Conservation (phyloP, 2,797 vertebrate species). For the Oophaga sylvatica region DNA sequence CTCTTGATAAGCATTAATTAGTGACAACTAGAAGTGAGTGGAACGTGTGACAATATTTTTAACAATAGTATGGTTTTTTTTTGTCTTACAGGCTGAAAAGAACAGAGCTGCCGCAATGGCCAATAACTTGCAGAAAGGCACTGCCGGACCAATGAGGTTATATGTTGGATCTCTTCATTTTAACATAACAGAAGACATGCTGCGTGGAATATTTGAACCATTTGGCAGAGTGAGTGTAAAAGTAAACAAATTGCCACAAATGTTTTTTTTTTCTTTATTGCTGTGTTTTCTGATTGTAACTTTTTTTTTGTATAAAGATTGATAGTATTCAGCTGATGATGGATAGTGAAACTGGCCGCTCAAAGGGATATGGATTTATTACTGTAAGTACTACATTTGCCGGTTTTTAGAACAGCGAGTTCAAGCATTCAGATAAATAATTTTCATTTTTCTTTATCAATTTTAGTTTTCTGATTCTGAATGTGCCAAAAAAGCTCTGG, state of each 20-base stretch:
- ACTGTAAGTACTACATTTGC: conserved; percentile 79
- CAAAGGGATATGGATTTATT: conserved; percentile 97
- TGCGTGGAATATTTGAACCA: conserved; percentile 94
- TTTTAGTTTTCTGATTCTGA: conserved; percentile 90
- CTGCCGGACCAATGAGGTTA: conserved; percentile 91
- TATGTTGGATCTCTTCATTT: conserved; percentile 95
- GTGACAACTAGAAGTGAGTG: not conserved
- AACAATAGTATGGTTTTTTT: too few species aligned
- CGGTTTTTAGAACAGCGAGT: not conserved
- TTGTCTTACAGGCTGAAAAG: conserved; percentile 85
- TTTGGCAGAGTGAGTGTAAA: conserved; percentile 85
- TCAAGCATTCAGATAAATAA: not conserved
- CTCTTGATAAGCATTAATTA: not conserved
- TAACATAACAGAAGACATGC: conserved; percentile 98
- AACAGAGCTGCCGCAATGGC: conserved; percentile 95
- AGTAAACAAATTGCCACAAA: too few species aligned
- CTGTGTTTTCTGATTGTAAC: not conserved
- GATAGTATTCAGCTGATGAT: conserved; percentile 98
- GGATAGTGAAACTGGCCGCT: conserved; percentile 93
- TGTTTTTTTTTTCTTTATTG: not conserved
- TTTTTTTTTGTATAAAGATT: conserved; percentile 77
- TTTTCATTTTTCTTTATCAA: not conserved
- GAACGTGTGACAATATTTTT: too few species aligned
- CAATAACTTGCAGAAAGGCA: conserved; percentile 91
- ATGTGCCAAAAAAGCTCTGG: conserved; percentile 95